Evolutionary conservation across 2,888 invertebrate genomes (phyloP).

Genomic region (Heliconius ismenius): DNA sequence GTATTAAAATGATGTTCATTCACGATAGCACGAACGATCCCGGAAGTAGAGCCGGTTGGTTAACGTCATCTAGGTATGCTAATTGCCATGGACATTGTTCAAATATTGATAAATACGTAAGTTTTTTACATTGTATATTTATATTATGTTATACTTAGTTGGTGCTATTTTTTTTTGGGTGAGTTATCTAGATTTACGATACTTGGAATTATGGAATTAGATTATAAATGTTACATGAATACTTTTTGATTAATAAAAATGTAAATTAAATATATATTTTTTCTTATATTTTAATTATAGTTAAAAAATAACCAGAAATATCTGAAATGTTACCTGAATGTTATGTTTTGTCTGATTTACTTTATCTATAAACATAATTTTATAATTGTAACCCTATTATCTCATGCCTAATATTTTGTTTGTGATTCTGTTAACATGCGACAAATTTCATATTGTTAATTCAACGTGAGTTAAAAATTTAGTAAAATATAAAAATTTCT

Average conservation of each 20-base stretch:
- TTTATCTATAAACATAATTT: background rate
- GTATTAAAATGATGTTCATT: conserved; percentile 73
- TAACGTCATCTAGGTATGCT: conserved; percentile 76
- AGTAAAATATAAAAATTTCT: background rate
- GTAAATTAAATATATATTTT: background rate
- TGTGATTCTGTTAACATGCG: background rate
- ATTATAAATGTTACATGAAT: background rate
- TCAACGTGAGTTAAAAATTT: background rate
- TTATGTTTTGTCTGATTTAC: background rate
- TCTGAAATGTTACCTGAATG: background rate
- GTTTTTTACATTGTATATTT: conserved; percentile 25
- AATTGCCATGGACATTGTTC: conserved; percentile 70
- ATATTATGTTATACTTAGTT: background rate
- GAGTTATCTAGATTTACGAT: conserved; percentile 6
- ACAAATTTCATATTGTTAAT: background rate
- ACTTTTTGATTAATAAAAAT: background rate
- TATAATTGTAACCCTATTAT: background rate
- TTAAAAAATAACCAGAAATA: background rate
- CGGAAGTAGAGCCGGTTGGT: conserved; percentile 79
- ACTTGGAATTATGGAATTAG: background rate
- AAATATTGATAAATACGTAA: conserved; percentile 51
- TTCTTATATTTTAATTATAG: background rate
- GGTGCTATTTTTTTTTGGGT: conserved; percentile 16
- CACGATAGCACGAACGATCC: conserved; percentile 72
- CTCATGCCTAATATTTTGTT: background rate